phyloP scores from a whole-genome alignment of 37 sponge, comb jelly and placozoan species.

The Beroe ovata region DNA sequence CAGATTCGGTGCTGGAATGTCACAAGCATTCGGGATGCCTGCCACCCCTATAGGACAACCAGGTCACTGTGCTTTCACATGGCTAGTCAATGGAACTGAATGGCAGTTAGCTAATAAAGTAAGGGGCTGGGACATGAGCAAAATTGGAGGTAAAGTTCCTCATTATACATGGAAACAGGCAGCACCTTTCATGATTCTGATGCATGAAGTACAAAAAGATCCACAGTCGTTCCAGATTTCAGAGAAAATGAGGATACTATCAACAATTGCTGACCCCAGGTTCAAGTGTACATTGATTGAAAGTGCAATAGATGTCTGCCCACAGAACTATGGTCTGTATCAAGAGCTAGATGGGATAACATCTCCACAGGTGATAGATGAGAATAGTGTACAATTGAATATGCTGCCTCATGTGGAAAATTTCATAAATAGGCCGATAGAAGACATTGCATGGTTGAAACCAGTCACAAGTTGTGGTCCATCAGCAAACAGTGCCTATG shows the following conservation, averaged over 20 bases:
- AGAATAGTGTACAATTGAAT: not conserved
- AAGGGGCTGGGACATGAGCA: conserved; percentile 1
- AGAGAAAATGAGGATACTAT: conserved; percentile 36
- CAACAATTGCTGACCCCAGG: not conserved
- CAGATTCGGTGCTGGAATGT: not conserved
- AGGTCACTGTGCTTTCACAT: conserved; percentile 33
- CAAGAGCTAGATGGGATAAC: not conserved
- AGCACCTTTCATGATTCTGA: not conserved
- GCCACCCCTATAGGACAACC: not conserved
- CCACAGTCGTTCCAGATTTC: not conserved
- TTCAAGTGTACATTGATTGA: not conserved
- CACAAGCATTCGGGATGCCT: conserved; percentile 8
- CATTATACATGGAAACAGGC: not conserved
- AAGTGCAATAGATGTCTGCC: conserved; percentile 3
- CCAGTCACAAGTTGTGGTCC: not conserved
- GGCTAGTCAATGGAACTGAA: not conserved
- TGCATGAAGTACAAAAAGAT: not conserved
- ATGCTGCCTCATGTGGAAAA: not conserved
- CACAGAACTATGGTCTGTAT: conserved; percentile 16
- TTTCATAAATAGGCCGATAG: not conserved
- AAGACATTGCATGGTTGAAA: not conserved
- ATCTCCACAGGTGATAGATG: not conserved
- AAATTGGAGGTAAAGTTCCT: no score
- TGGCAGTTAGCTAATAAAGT: not conserved
- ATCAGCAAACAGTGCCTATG: no score